Conservation (phyloP, 2,113 vertebrate species). For the Istiophorus platypterus region DNA sequence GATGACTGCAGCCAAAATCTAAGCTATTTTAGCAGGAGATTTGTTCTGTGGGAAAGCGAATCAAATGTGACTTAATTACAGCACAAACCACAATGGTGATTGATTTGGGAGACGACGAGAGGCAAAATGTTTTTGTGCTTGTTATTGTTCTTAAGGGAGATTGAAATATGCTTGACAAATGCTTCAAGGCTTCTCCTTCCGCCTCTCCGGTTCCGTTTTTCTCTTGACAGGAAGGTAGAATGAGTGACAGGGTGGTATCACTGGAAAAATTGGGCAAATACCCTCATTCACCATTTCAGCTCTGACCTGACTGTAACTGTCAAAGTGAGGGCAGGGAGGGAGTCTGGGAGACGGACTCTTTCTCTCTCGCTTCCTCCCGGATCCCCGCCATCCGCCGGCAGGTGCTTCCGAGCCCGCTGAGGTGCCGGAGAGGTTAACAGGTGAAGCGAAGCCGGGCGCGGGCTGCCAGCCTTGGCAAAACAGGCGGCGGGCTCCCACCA, state of each 20-base stretch:
- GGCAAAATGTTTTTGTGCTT: neutral
- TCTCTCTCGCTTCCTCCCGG: constrained; percentile 1
- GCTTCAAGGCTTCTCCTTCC: constrained; percentile 22
- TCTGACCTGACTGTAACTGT: constrained; percentile 41
- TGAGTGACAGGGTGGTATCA: constrained; percentile 32
- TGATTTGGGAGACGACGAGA: neutral
- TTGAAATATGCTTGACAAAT: neutral
- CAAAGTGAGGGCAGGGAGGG: constrained; percentile 11
- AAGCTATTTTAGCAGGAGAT: neutral
- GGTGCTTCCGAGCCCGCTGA: constrained; percentile 41
- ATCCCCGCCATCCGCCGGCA: constrained; percentile 12
- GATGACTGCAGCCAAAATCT: neutral
- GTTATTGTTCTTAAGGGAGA: neutral
- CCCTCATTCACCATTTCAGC: constrained; percentile 19
- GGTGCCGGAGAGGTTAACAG: constrained; percentile 58
- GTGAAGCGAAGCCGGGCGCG: constrained; percentile 44
- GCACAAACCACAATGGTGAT: neutral
- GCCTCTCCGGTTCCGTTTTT: constrained; percentile 13
- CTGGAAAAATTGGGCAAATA: constrained; percentile 16
- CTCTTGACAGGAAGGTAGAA: neutral
- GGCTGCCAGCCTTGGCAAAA: constrained; percentile 60
- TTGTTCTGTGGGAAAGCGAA: neutral
- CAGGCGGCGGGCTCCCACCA: constrained; percentile 48
- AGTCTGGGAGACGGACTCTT: constrained; percentile 7
- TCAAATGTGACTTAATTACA: constrained; percentile 20